phyloP scores from a whole-genome alignment of 35 echinoderm and acorn worm genomes.

The Apostichopus californicus region DNA sequence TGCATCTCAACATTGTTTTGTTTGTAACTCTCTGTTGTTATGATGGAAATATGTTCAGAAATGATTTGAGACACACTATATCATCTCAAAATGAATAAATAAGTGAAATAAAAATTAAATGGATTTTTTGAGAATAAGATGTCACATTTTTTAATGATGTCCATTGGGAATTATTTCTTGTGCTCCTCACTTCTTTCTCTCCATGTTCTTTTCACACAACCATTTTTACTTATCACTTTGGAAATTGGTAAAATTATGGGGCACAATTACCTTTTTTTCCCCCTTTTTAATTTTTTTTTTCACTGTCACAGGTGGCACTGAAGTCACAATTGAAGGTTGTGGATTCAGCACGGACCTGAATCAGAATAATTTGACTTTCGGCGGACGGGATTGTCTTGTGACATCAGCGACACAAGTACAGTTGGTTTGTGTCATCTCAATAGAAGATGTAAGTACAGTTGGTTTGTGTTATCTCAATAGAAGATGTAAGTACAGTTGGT shows the following conservation, averaged over 20 bases:
- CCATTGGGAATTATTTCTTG: no score
- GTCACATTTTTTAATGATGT: no score
- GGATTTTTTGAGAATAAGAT: no score
- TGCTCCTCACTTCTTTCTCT: not conserved
- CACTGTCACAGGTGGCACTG: constrained; percentile 60
- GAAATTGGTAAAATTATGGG: no score
- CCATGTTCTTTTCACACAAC: not conserved
- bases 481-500: constrained; percentile 54
- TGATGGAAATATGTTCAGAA: no score
- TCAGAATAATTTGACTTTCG: constrained; percentile 55
- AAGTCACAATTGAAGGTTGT: constrained; percentile 71
- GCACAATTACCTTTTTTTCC: not conserved
- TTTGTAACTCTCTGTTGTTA: no score
- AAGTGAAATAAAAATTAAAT: no score
- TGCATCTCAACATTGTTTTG: no score
- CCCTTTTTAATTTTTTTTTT: not conserved
- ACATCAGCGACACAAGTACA: constrained; percentile 35
- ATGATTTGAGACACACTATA: no score
- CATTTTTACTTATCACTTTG: not conserved
- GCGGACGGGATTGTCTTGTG: constrained; percentile 57
- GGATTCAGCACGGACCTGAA: constrained; percentile 63
- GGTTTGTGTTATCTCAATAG: constrained; percentile 56
- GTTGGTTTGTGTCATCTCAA: constrained; percentile 62
- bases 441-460: constrained; percentile 60
- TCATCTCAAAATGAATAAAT: no score